Evolutionary conservation across 2,888 invertebrate genomes (phyloP), one percentile per base, ranked within the genome.

Genomic region (Zeuzera pyrina): DNA sequence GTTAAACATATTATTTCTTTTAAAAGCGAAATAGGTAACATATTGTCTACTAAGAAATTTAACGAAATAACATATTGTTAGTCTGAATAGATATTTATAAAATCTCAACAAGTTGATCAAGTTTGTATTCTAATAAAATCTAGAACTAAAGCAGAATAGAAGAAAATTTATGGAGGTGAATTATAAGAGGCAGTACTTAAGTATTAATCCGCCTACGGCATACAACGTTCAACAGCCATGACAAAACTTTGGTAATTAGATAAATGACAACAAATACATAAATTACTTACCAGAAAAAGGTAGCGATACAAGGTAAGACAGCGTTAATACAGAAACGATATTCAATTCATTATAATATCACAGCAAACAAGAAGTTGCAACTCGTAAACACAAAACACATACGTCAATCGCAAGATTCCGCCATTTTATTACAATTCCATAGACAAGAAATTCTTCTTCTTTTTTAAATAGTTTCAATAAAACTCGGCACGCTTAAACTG

Each of bases 301-400:
- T 24, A 19, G 12, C 43, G 47, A 45, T 42, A 46, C 45, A 42
- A 54, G 54, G 53, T 57, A 60, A 51, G 41, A 44, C 40, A 32
- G 52, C 45, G 52, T 36, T 42, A 45, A 52, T 47, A 41, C 13
- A n/a, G 11, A 50, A 54, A 53, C 42, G 58, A 43, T 58, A 42
- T 43, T 66, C 64, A 74, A 62, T 68, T 65, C 72, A 77, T 68
- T 49, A 57, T 66, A 45, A 57, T 52, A 53, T 58, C 66, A 68
- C 63, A 48, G 49, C 42, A 43, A 41, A 53, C 52, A 52, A 44
- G 53, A 58, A 51, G 51, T 54, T 44, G 42, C 55, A 66, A 60
- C 64, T 68, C 58, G 72, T 70, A 77, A 77, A 77, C 70, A 78
- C 74, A 72, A 61, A 70, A 74, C 74, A 77, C 72, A 77, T 77